Evolutionary conservation across 2,113 vertebrate genomes (phyloP), one percentile per base, ranked within the genome.

Genomic region (Chrysemys picta): DNA sequence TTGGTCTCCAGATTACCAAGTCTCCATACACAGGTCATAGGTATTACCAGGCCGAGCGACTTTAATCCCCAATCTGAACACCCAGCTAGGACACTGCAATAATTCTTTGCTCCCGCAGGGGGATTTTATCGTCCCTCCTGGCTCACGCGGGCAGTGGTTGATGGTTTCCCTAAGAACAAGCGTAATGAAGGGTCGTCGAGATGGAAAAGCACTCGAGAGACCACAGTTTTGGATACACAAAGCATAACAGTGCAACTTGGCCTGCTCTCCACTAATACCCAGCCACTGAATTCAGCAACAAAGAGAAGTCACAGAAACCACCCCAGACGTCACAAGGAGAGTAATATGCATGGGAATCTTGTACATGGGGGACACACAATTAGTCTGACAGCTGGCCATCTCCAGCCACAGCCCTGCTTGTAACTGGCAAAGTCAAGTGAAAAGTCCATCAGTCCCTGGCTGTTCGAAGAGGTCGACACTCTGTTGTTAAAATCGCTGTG

Each of bases 401-500:
- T 45, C 72, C 38, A 24, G 19, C 38, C 38, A 45, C 9, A 10
- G 5, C 47, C 78, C 78, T 50, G 78, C 29, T 80, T 31, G 29
- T 16, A 35, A 5, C 45, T 4, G 50, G 53, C 53, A 14, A 21
- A 80, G 16, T n/a, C 90, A 47, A 54, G 16, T 47, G 59, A n/a
- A n/a, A 22, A 53, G n/a, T 10, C 7, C 2, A 7, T 3, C 82
- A 49, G 1, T 1, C 16, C 8, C 1, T 38, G 38, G 35, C n/a
- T 21, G 8, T 75, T n/a, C 69, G 7, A 75, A 42, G 8, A 38
- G n/a, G 21, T 22, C 5, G 19, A 10, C 27, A 80, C 47, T 10
- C 9, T 14, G 52, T 21, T 4, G 14, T 31, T 50, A 31, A 79
- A 35, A 42, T 24, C 27, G 31, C 76, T 5, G n/a, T 5, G 76